Percentiles rank a stretch among this genome's conserved stretches.
Conservation (phyloP, 2,113 vertebrate species). For the Mus musculus region GRCm39 chr16:11291501-11292000, state of each 20-base stretch:
- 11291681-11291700: neutral
- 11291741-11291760: neutral
- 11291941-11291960: neutral
- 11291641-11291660: neutral
- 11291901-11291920: neutral
- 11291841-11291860: neutral
- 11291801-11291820: neutral
- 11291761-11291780: neutral
- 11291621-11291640: neutral
- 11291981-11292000: neutral
- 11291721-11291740: neutral
- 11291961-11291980: neutral
- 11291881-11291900: neutral
- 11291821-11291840: neutral
- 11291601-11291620: neutral
- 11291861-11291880: neutral
- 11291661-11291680: fast-evolving
- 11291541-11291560: fast-evolving
- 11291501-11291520: neutral
- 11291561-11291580: too few species aligned
- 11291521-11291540: neutral
- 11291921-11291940: neutral
- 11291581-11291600: neutral
- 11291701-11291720: neutral
- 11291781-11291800: neutral